Evolutionary conservation across 1,140 invertebrate species (phyloP), one percentile per base, ranked within the genome.

Genomic region (Drosophila kohkoa): DNA sequence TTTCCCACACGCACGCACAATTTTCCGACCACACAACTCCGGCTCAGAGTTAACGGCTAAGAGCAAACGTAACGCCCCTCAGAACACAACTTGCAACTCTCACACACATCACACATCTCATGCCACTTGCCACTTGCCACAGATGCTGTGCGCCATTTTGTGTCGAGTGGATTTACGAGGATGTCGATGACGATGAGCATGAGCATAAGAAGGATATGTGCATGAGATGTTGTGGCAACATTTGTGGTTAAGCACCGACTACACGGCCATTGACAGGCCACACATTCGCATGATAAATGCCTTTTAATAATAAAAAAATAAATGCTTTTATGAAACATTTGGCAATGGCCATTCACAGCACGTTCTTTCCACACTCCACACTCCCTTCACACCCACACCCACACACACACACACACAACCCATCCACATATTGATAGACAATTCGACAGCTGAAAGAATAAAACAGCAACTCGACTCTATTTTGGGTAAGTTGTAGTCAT

Each of bases 181-280:
- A 68, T 79, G 58, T 30, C 68, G 28, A 46, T 25, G 32, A 49
- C 32, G 11, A 41, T 20, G 20, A 30, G 46, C 32, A 51, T n/a
- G 41, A 43, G 41, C 41, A 43, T 3, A 0, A 43, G 15, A 4
- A 43, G 15, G 25, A 41, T 10, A 10, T 41, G 35, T 11, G 65
- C 5, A 20, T 63, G 41, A 25, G 20, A 48, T 25, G 52, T 64
- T 74, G 85, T 85, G 85, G 85, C 85, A 89, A 85, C 85, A 89
- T 89, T 89, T 89, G 85, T 74, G 85, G 85, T 81, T 89, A 89
- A 89, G 85, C 76, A 85, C 83, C 86, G 49, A 51, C 77, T 70
- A 62, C 75, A 76, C 77, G 65, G 63, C 82, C 77, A 85, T 81
- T 81, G 82, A 79, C 82, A 86, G 82, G 73, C 69, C 57, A 58